Base-by-base conservation (phyloP, 2,888 invertebrate species). In the Plebejus argus region DNA sequence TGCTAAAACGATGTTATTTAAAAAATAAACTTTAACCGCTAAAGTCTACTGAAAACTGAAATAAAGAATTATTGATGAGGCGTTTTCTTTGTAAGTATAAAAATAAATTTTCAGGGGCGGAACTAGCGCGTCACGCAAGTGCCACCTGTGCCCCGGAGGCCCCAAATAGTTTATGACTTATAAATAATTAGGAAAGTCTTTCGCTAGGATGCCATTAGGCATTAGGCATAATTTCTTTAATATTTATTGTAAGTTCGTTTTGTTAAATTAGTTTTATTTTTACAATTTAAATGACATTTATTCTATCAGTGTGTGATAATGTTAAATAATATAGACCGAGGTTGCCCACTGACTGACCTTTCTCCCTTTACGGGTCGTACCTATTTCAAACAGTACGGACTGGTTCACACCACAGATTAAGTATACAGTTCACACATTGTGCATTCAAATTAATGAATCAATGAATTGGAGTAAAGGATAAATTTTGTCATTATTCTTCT, bases 1-100 rank as follows among this genome's bases (percentile, higher is more conserved):
- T 80, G 81, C 82, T 82, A 86, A 86, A 83, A 83, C 39, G 83
- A 83, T 83, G 84, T 84, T 84, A 83, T 86, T 83, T 82, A 83
- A 83, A 39, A 74, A 78, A 18, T 35, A 76, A 58, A 45, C 35
- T 72, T 76, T 61, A 20, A 76, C 58, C 39, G 49, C 45, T 5
- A 76, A 78, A 70, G 23, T 76, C 49, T 49, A 53, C 58, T 49
- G 66, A 15, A 76, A 61, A 53, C 58, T 49, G 66, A 15, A 76
- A 61, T 35, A 58, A 35, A 23, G 20, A 53, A 53, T 12, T 33
- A 53, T 12, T 33, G 23, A 72, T 33, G 35, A 12, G 56, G 15
- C 18, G 76, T 45, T 66, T 66, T 28, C 20, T 49, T 76, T 8
- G 35, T n/a, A n/a, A n/a, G n/a, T 45, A 45, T 76, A 39, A 45